Conservation (phyloP, 2,113 vertebrate species). For the Semicossyphus pulcher region DNA sequence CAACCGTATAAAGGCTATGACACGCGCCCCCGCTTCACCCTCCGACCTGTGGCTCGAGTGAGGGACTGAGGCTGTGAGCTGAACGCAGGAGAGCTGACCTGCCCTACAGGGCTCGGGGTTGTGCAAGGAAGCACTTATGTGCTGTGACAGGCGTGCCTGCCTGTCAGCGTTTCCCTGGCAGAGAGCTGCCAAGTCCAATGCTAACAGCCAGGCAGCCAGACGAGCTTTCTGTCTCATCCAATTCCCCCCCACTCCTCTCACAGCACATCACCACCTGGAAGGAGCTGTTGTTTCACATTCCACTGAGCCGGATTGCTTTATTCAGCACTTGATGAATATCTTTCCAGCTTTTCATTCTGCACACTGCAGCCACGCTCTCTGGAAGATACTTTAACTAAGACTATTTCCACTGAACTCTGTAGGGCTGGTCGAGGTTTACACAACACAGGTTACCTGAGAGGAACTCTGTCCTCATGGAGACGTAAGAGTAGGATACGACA, state of each 20-base stretch:
- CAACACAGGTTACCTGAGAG: conserved; percentile 3
- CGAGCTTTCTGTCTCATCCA: conserved; percentile 76
- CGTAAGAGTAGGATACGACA: background rate
- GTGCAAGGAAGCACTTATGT: conserved; percentile 67
- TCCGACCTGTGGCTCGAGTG: conserved; percentile 20
- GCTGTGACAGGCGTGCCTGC: conserved; percentile 73
- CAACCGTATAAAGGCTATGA: conserved; percentile 48
- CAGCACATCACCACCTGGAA: conserved; percentile 72
- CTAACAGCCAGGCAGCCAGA: conserved; percentile 72
- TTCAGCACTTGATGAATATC: conserved; percentile 62
- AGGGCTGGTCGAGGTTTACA: conserved; percentile 18
- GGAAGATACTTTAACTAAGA: conserved; percentile 47
- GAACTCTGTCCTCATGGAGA: conserved; percentile 7
- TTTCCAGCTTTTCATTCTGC: conserved; percentile 51
- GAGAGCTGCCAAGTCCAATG: conserved; percentile 80
- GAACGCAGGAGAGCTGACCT: conserved; percentile 44
- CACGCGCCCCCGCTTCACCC: conserved; percentile 48
- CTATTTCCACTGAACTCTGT: conserved; percentile 20
- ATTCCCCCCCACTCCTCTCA: conserved; percentile 65
- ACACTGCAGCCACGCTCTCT: conserved; percentile 42
- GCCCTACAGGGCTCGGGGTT: conserved; percentile 56
- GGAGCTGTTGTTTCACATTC: conserved; percentile 71
- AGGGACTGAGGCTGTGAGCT: conserved; percentile 8
- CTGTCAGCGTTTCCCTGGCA: conserved; percentile 76
- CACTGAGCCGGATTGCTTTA: conserved; percentile 64